Conservation (phyloP, 2,797 vertebrate species). For the Neopelma chrysocephalum region DNA sequence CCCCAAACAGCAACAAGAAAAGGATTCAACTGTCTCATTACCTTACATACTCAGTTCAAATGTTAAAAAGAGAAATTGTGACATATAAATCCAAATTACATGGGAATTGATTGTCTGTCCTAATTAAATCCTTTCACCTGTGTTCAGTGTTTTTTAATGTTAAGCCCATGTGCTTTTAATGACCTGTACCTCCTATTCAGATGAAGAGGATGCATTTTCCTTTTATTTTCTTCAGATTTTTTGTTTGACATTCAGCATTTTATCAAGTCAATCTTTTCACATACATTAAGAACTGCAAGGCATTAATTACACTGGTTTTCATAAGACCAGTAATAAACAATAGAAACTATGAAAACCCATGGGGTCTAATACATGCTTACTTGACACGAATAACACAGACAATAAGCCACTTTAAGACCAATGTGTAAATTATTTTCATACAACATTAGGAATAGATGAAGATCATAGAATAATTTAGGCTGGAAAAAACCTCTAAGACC, state of each 20-base stretch:
- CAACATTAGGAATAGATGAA: background rate
- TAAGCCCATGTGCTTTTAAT: background rate
- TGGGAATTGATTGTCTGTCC: background rate
- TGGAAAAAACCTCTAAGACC: background rate
- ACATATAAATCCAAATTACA: background rate
- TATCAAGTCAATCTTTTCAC: background rate
- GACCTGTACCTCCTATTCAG: background rate
- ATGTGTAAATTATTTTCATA: background rate
- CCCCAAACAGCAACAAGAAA: background rate
- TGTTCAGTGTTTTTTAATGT: background rate
- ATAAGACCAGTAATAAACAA: background rate
- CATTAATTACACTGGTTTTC: background rate
- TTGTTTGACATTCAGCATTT: background rate
- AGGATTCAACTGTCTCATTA: background rate
- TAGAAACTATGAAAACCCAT: background rate
- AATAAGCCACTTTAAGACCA: background rate
- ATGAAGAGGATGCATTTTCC: background rate
- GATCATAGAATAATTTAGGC: background rate
- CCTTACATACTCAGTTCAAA: background rate
- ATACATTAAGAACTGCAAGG: background rate
- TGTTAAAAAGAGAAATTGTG: background rate
- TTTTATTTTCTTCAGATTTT: background rate
- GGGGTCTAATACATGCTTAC: background rate
- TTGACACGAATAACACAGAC: background rate
- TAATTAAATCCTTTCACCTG: background rate